Percentiles rank a stretch among this genome's conserved stretches.
These are phyloP conservation scores for Mastacembelus armatus DNA, from an alignment of 2,797 vertebrate species.

Conservation along the genomic window DNA sequence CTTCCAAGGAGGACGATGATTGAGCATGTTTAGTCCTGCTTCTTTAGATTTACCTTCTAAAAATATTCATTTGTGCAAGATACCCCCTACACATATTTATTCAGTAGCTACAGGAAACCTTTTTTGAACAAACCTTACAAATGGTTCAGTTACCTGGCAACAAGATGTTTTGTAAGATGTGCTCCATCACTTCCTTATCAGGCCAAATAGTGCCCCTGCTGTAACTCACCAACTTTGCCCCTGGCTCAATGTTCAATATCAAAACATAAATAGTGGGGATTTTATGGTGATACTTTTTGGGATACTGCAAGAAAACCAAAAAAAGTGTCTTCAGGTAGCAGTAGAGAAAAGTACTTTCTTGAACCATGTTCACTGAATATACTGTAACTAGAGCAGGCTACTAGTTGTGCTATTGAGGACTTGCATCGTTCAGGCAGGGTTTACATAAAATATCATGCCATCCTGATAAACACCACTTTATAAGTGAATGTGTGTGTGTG, in stretches of 20 bases:
- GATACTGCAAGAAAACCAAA: background rate
- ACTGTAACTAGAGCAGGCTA: background rate
- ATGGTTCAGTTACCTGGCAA: constrained; percentile 40
- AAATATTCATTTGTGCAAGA: constrained; percentile 3
- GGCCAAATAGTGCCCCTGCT: background rate
- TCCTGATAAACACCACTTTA: background rate
- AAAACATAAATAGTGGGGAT: background rate
- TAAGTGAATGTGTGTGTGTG: no score
- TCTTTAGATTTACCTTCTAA: background rate
- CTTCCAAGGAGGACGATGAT: constrained; percentile 9
- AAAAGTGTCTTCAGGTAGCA: background rate
- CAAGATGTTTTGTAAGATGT: no score
- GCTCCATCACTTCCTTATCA: background rate
- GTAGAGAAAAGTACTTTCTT: no score
- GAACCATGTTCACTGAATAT: no score
- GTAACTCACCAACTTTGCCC: background rate
- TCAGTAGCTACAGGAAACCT: background rate
- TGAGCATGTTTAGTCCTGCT: background rate
- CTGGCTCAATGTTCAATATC: background rate
- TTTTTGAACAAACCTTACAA: background rate
- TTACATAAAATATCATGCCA: no score
- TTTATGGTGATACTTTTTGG: background rate
- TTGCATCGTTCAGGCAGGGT: background rate
- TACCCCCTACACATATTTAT: background rate
- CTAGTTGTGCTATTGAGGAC: background rate